Evolutionary conservation across 2,888 invertebrate species (phyloP).

Genomic region (Dynastes tityus): DNA sequence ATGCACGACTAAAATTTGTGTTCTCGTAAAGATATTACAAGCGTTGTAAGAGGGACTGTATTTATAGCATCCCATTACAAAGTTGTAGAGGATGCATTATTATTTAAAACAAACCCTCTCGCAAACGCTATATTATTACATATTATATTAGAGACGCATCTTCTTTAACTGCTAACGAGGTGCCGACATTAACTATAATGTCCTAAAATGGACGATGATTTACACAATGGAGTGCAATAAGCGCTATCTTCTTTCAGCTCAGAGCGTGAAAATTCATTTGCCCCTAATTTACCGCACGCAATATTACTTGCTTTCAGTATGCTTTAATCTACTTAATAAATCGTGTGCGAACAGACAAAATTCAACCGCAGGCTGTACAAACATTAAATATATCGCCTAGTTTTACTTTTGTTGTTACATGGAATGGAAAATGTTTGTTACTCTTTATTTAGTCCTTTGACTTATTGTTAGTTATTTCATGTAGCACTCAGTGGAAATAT

Average conservation of each 20-base stretch:
- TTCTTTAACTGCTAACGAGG: conserved; percentile 24
- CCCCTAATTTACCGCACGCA: conserved; percentile 55
- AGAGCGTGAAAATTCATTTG: conserved; percentile 56
- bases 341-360: conserved; percentile 52
- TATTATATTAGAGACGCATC: conserved; percentile 28
- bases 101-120: conserved; percentile 29
- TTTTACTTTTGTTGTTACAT: conserved; percentile 5
- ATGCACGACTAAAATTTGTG: no score
- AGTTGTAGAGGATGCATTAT: conserved; percentile 15
- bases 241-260: conserved; percentile 40
- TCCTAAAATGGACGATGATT: conserved; percentile 24
- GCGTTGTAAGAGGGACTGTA: not conserved
- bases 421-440: conserved; percentile 18
- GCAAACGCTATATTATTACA: conserved; percentile 15
- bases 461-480: not conserved
- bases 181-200: conserved; percentile 29
- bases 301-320: conserved; percentile 53
- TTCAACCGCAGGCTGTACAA: conserved; percentile 44
- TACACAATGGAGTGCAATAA: conserved; percentile 28
- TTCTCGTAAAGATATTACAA: no score
- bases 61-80: conserved; percentile 12
- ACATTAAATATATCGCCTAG: conserved; percentile 38
- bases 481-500: not conserved
- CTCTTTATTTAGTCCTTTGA: conserved; percentile 1
- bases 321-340: conserved; percentile 57